Conservation (phyloP, 2,888 invertebrate genomes). For the Odontomyia ornata region DNA sequence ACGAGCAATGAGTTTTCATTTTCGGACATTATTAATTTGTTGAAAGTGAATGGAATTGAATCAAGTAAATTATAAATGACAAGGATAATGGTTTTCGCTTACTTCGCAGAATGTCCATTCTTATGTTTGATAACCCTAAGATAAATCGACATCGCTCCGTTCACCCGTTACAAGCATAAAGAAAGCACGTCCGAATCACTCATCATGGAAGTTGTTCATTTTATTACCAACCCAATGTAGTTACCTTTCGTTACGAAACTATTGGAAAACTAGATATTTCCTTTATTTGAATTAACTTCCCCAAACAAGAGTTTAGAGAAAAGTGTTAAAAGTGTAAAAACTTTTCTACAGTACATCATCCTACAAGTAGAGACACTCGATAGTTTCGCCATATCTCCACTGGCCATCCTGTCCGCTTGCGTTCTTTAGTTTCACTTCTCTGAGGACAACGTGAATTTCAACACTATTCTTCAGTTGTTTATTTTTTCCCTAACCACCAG, state of each 20-base stretch:
- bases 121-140: too few species aligned
- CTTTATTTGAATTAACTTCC: neutral
- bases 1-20: conserved; percentile 11
- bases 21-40: conserved; percentile 28
- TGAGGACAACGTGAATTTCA: conserved; percentile 4
- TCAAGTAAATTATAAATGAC: too few species aligned
- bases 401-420: neutral
- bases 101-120: too few species aligned
- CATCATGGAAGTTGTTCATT: too few species aligned
- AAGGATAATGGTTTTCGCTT: too few species aligned
- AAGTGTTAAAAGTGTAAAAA: neutral
- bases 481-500: neutral
- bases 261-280: too few species aligned
- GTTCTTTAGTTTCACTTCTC: neutral
- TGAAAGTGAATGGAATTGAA: too few species aligned
- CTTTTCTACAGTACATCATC: neutral
- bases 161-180: too few species aligned
- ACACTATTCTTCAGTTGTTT: neutral
- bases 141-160: too few species aligned
- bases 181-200: too few species aligned
- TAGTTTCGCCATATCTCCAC: neutral
- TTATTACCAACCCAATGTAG: too few species aligned
- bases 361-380: neutral
- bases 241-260: too few species aligned
- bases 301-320: neutral